A percentile compares a stretch with the other conserved stretches of the same genome.
phyloP scores from a whole-genome alignment of 2,113 vertebrate species.

The Corythornis madagascariensis region DNA sequence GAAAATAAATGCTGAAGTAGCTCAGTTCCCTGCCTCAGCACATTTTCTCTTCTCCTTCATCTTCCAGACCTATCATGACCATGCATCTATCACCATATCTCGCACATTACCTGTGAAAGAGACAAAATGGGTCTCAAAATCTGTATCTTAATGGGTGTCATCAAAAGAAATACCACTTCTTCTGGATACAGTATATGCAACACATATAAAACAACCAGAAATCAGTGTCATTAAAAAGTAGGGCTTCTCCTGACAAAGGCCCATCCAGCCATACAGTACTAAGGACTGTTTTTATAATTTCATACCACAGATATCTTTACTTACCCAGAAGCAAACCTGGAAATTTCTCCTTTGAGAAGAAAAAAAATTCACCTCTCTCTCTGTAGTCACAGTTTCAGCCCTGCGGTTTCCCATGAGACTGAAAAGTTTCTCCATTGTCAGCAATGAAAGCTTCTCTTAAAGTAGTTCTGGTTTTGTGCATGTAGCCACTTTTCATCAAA shows the following conservation, averaged over 20 bases:
- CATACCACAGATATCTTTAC: neutral
- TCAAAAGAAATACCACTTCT: neutral
- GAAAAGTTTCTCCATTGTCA: neutral
- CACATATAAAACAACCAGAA: neutral
- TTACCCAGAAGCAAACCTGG: neutral
- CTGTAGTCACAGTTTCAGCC: neutral
- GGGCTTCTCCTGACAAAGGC: neutral
- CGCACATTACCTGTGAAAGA: neutral
- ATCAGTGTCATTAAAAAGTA: neutral
- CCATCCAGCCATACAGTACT: accelerated
- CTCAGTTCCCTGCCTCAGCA: neutral
- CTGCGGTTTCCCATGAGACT: neutral
- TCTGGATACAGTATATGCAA: neutral
- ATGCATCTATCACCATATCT: neutral
- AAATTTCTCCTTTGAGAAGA: neutral
- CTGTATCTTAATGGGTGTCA: neutral
- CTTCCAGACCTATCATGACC: neutral
- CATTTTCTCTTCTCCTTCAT: neutral
- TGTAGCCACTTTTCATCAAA: neutral
- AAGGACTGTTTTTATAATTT: neutral
- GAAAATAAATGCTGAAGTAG: constrained; percentile 11
- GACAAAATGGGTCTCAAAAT: neutral
- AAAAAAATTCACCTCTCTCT: neutral
- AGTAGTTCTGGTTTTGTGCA: neutral
- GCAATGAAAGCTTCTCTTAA: neutral